Evolutionary conservation across 2,113 vertebrate genomes (phyloP).

Genomic region (Odocoileus virginianus): DNA sequence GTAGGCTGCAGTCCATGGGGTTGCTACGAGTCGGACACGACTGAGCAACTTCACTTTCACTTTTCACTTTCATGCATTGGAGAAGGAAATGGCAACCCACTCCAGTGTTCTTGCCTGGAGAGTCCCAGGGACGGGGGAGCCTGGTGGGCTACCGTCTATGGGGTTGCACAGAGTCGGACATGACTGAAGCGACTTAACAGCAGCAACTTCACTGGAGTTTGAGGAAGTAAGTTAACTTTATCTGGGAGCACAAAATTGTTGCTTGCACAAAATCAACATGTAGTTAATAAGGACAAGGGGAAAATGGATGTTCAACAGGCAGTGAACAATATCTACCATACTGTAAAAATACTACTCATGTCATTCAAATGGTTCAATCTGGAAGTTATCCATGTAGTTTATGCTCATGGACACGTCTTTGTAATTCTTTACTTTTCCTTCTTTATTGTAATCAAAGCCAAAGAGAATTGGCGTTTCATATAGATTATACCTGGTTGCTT

Average conservation of each 20-base stretch:
- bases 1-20: background rate
- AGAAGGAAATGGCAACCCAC: background rate
- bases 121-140: fast-evolving
- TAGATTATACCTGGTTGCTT: background rate
- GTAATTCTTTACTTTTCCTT: background rate
- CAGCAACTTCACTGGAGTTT: background rate
- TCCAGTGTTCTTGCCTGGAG: background rate
- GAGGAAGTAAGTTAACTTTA: background rate
- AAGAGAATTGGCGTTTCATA: background rate
- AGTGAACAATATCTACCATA: background rate
- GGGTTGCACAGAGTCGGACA: background rate
- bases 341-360: background rate
- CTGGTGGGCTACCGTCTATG: background rate
- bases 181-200: background rate
- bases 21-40: fast-evolving
- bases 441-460: background rate
- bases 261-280: background rate
- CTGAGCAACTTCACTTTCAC: background rate
- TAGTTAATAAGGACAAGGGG: background rate
- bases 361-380: background rate
- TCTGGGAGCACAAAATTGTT: background rate
- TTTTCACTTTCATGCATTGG: background rate
- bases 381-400: background rate
- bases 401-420: background rate
- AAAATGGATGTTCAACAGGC: background rate